Evolutionary conservation across 2,113 vertebrate genomes (phyloP), one percentile per base, ranked within the genome.

Genomic region (Lutjanus erythropterus): DNA sequence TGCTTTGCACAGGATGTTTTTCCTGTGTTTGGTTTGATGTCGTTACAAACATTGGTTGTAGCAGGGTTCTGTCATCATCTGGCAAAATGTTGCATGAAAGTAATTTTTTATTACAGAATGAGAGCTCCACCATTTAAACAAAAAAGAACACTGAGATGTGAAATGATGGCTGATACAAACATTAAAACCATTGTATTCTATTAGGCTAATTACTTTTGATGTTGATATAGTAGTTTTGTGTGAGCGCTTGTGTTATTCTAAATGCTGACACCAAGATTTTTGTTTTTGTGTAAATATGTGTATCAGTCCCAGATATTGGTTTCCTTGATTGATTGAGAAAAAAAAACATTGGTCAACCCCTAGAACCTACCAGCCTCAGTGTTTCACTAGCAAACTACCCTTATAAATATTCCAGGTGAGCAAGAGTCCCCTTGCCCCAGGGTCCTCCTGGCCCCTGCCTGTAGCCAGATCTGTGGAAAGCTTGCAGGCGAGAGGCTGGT

Each of bases 1-100:
- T 77, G 56, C 35, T 21, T 75, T 53, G 33, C 6, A 31, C 70
- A 25, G 64, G 59, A 62, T 59, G 66, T 64, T 82, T 75, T 69
- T 41, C 59, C 46, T 56, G 58, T 61, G 21, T 65, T 80, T 60
- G 42, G 14, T 50, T 52, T 53, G 41, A 64, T 65, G 37, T 46
- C 65, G 68, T 79, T 59, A 31, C 2, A 16, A 53, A 33, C 61
- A 44, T 46, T 37, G 4, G 39, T 58, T 69, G 39, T 70, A 74
- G 11, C 49, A 8, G 19, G 16, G 5, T 59, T 50, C 41, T 42
- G 2, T 42, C 58, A 77, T 66, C 16, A 67, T n/a, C 18, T 49
- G 33, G 50, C 33, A 42, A 70, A 64, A 23, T 50, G 41, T 18
- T 11, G 31, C 0, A 29, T 12, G 1, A 33, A 56, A 33, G 46